Conservation (phyloP, 1,140 invertebrate genomes). For the Drosophila lacteicornis region DNA sequence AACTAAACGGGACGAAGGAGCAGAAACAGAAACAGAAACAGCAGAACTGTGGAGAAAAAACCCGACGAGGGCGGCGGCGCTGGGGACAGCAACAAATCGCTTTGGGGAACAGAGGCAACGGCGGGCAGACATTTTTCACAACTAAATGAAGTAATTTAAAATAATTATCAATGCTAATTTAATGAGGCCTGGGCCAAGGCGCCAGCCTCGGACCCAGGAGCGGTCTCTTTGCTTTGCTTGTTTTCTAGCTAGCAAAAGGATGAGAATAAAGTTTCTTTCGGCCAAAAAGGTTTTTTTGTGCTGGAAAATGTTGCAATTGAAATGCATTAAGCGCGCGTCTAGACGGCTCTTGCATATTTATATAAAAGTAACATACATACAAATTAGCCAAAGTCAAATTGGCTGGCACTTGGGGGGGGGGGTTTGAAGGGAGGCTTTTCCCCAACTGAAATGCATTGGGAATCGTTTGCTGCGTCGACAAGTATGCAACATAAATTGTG, state of each 20-base stretch:
- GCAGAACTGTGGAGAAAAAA: not conserved
- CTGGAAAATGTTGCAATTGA: constrained; percentile 54
- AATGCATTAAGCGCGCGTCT: constrained; percentile 54
- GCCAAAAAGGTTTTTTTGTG: constrained; percentile 37
- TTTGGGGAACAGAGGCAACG: constrained; percentile 55
- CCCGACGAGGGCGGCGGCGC: not conserved
- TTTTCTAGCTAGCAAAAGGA: not conserved
- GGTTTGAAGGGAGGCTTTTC: not conserved
- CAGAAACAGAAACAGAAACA: constrained; percentile 16
- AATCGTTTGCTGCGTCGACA: constrained; percentile 30
- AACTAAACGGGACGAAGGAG: constrained; percentile 29
- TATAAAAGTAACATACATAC: constrained; percentile 9
- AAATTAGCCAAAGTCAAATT: constrained; percentile 61
- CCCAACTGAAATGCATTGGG: constrained; percentile 29
- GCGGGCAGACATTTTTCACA: constrained; percentile 74
- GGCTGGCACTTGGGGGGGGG: constrained; percentile 27
- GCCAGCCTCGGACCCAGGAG: constrained; percentile 4
- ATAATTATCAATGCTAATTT: constrained; percentile 83
- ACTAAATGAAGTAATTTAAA: constrained; percentile 83
- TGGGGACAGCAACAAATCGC: constrained; percentile 60
- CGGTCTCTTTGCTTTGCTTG: not conserved
- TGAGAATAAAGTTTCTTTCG: constrained; percentile 13
- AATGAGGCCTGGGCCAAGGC: constrained; percentile 58
- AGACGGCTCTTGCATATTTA: constrained; percentile 24
- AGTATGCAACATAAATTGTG: constrained; percentile 71